Evolutionary conservation across 2,113 vertebrate genomes (phyloP).

Genomic region (Tachysurus fulvidraco): DNA sequence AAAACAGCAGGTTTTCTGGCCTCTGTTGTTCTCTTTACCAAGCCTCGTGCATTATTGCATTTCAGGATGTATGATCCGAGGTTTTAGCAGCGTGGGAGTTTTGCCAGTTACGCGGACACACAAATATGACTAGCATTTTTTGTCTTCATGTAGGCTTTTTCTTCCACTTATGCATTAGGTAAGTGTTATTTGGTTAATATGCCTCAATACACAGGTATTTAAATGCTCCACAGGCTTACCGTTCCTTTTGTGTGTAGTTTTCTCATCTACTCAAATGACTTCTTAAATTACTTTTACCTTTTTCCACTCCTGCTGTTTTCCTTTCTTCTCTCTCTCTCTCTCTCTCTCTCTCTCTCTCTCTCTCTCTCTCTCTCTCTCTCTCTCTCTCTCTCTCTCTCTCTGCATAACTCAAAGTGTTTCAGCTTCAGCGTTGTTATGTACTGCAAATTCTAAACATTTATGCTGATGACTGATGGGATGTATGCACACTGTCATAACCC

Average conservation of each 20-base stretch:
- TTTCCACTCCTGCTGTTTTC: slow-evolving; percentile 42
- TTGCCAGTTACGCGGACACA: neutral
- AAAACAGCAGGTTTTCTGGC: neutral
- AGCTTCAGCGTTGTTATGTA: neutral
- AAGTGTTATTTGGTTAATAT: neutral
- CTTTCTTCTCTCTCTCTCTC: too few species aligned
- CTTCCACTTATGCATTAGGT: neutral
- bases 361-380: too few species aligned
- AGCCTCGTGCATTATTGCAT: neutral
- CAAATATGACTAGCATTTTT: neutral
- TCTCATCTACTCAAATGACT: neutral
- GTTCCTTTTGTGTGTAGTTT: neutral
- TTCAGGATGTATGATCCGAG: neutral
- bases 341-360: too few species aligned
- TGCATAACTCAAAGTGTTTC: neutral
- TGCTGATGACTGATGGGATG: neutral
- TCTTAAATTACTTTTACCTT: neutral
- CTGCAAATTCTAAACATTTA: neutral
- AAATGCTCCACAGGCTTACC: neutral
- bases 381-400: too few species aligned
- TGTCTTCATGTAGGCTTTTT: neutral
- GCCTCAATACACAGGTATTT: neutral
- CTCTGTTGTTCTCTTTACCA: neutral
- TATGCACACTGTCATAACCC: neutral
- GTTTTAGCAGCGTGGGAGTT: neutral